A percentile compares a stretch with the other conserved stretches of the same genome.
Evolutionary conservation across 2,113 vertebrate genomes (phyloP).

Genomic region (Diadophis punctatus): DNA sequence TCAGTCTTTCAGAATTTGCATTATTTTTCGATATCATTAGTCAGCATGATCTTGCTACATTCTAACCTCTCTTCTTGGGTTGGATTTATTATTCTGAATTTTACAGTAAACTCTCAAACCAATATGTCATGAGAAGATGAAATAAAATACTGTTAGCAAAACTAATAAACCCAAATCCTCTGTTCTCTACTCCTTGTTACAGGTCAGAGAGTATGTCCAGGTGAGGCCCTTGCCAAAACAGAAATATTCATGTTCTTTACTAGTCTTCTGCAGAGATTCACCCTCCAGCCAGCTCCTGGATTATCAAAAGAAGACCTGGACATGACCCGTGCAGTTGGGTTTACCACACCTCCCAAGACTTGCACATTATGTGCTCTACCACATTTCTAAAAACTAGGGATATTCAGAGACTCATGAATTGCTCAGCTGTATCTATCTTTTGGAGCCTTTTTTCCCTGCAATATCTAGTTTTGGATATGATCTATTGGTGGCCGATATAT

Average conservation of each 20-base stretch:
- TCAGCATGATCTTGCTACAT: not conserved
- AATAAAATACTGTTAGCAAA: not conserved
- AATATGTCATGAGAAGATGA: not conserved
- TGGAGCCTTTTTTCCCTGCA: not conserved
- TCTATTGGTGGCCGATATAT: not conserved
- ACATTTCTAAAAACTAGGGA: not conserved
- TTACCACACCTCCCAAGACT: conserved; percentile 35
- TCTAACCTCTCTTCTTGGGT: not conserved
- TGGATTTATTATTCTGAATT: not conserved
- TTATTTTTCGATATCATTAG: not conserved
- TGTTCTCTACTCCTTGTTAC: not conserved
- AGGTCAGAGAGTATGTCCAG: conserved; percentile 71
- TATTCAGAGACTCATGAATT: not conserved
- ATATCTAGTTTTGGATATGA: not conserved
- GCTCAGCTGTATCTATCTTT: not conserved
- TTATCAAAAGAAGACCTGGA: conserved; percentile 66
- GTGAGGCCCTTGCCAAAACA: conserved; percentile 75
- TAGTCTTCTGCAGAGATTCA: not conserved
- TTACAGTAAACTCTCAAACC: not conserved
- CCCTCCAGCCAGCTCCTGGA: conserved; percentile 67
- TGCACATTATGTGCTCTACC: conserved; percentile 46
- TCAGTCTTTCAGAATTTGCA: not conserved
- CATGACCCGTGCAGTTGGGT: conserved; percentile 54
- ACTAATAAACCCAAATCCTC: not conserved
- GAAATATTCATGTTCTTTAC: conserved; percentile 43